Conservation (phyloP, 2,797 vertebrate species). For the Varecia variegata region DNA sequence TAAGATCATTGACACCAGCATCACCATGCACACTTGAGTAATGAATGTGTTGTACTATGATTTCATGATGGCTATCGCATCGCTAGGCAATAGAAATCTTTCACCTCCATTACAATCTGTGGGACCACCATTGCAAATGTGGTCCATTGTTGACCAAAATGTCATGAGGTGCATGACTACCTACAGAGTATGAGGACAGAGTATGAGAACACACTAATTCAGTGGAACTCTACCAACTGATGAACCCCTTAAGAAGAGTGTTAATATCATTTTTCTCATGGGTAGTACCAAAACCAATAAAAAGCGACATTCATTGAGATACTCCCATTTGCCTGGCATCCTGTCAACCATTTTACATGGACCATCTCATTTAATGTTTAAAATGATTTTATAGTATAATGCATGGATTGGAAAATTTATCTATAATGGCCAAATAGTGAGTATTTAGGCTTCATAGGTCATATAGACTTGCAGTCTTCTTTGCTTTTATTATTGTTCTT, state of each 20-base stretch:
- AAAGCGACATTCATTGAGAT: not conserved
- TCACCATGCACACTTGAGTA: not conserved
- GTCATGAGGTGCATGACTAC: not conserved
- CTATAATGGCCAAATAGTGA: not conserved
- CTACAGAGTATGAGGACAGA: not conserved
- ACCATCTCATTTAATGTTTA: conserved; percentile 15
- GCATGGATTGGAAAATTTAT: not conserved
- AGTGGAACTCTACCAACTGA: not conserved
- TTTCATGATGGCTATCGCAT: not conserved
- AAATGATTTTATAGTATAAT: not conserved
- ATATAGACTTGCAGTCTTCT: not conserved
- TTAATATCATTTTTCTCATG: not conserved
- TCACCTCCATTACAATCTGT: not conserved
- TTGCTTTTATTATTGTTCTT: not conserved
- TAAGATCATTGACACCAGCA: not conserved
- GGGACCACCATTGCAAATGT: not conserved
- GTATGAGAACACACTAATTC: not conserved
- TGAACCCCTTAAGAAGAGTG: not conserved
- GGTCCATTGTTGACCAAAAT: not conserved
- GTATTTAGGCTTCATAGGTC: not conserved
- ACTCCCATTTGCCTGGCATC: not conserved
- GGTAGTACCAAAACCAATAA: not conserved
- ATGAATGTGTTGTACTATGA: not conserved
- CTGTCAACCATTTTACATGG: not conserved
- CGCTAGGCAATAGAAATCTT: not conserved